phyloP scores from a whole-genome alignment of 2,797 vertebrate species.

The Lacerta agilis region DNA sequence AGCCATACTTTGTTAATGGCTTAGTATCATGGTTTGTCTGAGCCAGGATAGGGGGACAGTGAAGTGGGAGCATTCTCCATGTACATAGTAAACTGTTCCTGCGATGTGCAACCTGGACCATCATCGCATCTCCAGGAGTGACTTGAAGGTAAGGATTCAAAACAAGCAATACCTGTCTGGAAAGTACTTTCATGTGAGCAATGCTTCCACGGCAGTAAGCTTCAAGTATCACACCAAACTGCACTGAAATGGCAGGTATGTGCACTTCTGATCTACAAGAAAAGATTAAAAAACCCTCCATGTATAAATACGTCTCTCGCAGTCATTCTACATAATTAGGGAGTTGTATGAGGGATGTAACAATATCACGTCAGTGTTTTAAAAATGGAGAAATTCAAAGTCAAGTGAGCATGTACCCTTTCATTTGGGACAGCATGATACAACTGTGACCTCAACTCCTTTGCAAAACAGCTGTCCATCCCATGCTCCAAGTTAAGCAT shows the following conservation, averaged over 20 bases:
- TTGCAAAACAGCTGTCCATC: not conserved
- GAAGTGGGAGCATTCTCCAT: not conserved
- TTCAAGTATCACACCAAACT: slow-evolving; percentile 95
- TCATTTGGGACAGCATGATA: not conserved
- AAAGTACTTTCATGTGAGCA: slow-evolving; percentile 96
- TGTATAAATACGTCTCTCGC: slow-evolving; percentile 23
- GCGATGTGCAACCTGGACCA: not conserved
- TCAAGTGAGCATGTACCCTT: not conserved
- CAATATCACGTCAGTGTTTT: not conserved
- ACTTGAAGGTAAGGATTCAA: slow-evolving; percentile 13
- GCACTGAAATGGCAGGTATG: slow-evolving; percentile 90
- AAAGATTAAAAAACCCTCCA: slow-evolving; percentile 30
- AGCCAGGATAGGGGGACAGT: not conserved
- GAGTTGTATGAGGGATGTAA: not conserved
- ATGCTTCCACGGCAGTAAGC: slow-evolving; percentile 95
- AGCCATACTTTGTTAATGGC: not conserved
- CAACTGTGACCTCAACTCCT: not conserved
- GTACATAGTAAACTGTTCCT: not conserved
- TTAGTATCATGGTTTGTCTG: not conserved
- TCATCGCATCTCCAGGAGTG: not conserved
- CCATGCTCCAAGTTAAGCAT: not conserved
- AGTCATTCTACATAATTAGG: not conserved
- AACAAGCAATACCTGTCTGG: slow-evolving; percentile 87
- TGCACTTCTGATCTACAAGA: slow-evolving; percentile 85
- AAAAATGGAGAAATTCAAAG: not conserved